Percentiles rank a stretch among this genome's conserved stretches.
These are phyloP conservation scores for Ornithoptera priamus DNA, from an alignment of 2,888 invertebrate species.

Conservation along the genomic window DNA sequence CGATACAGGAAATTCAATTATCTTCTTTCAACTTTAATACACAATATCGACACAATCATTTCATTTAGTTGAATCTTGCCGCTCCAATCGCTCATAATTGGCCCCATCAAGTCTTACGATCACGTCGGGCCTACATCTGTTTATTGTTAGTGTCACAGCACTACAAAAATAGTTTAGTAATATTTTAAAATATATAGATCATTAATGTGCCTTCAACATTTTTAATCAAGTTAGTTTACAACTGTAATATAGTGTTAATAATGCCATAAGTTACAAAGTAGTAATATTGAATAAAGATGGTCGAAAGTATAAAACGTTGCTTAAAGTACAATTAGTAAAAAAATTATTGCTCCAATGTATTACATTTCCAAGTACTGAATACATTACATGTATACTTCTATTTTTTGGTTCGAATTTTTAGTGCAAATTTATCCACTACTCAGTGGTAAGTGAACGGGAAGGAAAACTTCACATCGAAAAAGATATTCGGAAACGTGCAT, in stretches of 20 bases:
- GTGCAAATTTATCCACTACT: constrained; percentile 22
- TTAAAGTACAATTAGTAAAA: background rate
- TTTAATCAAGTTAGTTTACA: background rate
- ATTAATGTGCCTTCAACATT: background rate
- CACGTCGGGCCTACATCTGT: constrained; percentile 33
- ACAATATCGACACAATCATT: constrained; percentile 77
- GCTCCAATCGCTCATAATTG: constrained; percentile 68
- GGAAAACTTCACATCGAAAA: constrained; percentile 26
- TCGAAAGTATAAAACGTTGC: constrained; percentile 5
- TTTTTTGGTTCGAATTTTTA: constrained; percentile 18
- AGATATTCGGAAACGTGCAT: constrained; percentile 29
- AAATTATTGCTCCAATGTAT: background rate
- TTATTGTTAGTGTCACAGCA: constrained; percentile 26
- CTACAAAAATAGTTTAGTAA: constrained; percentile 21
- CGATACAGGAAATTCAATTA: constrained; percentile 78
- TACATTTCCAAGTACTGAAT: background rate
- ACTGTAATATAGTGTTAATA: background rate
- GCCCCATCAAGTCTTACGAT: constrained; percentile 60
- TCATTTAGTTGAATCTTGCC: constrained; percentile 73
- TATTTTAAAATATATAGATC: background rate
- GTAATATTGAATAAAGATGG: constrained; percentile 4
- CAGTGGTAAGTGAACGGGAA: constrained; percentile 22
- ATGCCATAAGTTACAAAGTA: too few species aligned
- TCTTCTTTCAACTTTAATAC: constrained; percentile 74
- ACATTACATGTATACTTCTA: constrained; percentile 8